phyloP scores from a whole-genome alignment of 2,888 invertebrate species.

The Andrena flavipes region DNA sequence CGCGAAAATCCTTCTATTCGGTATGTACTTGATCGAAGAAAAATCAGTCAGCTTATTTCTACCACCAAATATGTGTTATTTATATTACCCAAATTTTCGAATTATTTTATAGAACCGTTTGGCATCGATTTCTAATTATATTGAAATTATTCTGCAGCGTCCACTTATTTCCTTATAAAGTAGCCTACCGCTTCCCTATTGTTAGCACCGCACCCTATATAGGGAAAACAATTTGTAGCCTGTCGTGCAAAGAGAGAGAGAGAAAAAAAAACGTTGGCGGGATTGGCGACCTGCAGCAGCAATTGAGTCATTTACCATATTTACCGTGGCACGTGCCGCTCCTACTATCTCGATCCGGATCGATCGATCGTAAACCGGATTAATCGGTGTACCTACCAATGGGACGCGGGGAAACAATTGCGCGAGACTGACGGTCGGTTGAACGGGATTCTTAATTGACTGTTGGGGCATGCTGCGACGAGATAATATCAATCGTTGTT shows the following conservation, averaged over 20 bases:
- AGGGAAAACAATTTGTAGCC: conserved; percentile 17
- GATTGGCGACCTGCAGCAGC: conserved; percentile 50
- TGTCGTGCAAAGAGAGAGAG: conserved; percentile 6
- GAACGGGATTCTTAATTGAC: conserved; percentile 15
- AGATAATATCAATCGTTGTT: background rate
- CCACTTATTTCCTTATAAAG: background rate
- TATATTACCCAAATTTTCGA: too few species aligned
- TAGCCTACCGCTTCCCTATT: background rate
- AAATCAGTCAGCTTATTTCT: too few species aligned
- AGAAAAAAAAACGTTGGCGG: conserved; percentile 43
- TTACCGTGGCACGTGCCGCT: conserved; percentile 55
- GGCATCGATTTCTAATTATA: too few species aligned
- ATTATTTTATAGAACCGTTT: too few species aligned
- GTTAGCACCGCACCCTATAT: conserved; percentile 1
- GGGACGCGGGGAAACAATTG: conserved; percentile 14
- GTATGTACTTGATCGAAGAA: too few species aligned
- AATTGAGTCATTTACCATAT: conserved; percentile 73
- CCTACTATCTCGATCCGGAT: conserved; percentile 40
- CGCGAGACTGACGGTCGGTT: conserved; percentile 12
- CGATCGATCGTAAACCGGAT: conserved; percentile 54
- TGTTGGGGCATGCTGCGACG: background rate
- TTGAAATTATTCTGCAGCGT: background rate
- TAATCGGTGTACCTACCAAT: conserved; percentile 32
- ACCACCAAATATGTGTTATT: too few species aligned
- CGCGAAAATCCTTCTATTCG: too few species aligned